Evolutionary conservation across 2,888 invertebrate species (phyloP), one percentile per base, ranked within the genome.

Genomic region (Tachystola acroxantha): DNA sequence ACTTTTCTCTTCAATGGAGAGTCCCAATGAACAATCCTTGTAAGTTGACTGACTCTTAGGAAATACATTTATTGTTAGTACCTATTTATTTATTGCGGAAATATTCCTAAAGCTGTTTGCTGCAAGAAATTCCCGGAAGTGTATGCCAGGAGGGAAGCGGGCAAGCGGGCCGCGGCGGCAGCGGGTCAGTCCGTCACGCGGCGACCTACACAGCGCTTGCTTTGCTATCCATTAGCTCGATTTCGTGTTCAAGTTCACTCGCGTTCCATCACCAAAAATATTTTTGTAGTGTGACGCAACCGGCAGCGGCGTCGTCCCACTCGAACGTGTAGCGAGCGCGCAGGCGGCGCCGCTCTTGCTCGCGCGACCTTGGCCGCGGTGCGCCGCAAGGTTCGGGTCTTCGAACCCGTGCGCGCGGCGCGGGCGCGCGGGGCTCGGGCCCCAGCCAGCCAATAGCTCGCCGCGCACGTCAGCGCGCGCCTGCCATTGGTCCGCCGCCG

Each of bases 311-410:
- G 65, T 64, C 74, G 74, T 79, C 85, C 74, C 76, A 64, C 76
- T 81, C 79, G 64, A 65, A 65, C 80, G 62, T 61, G 57, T 56
- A 52, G 57, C 56, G 51, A 54, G 47, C 54, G 56, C 57, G 59
- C 61, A 60, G 67, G 67, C 78, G 73, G 77, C 81, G 84, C 68
- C 72, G 61, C 66, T 75, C 74, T 79, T 73, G 82, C 82, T 72
- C 87, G 80, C 80, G 77, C 90, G 91, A 90, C 91, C 91, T 91
- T 91, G 91, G 91, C 92, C 91, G 92, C 93, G 91, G 93, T 90
- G 93, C 92, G 92, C 92, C 92, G 92, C 93, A 93, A 93, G 93
- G 93, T 93, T 91, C 91, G 88, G 90, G 92, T 90, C 92, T 91
- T 91, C 92, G 93, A 92, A 92, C 92, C 91, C 82, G 55, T 50